A percentile compares a stretch with the other conserved stretches of the same genome.
phyloP scores from a whole-genome alignment of 30 jellyfish, hydroid and myxozoan genomes.

The Morbakka virulenta region DNA sequence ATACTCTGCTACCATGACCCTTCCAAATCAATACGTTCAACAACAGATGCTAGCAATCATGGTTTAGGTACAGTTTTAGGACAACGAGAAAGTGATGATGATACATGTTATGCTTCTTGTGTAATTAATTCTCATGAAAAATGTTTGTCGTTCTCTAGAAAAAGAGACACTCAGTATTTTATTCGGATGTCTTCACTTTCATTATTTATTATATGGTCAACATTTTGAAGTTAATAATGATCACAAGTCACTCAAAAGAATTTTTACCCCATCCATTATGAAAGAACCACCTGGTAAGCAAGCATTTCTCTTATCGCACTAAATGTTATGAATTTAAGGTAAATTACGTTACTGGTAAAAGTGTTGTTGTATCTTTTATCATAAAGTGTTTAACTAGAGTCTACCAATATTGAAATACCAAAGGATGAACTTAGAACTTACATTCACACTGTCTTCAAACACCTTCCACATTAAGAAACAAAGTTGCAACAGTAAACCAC shows the following conservation, averaged over 20 bases:
- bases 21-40: conserved; percentile 7
- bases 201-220: conserved; percentile 40
- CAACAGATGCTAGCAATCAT: conserved; percentile 31
- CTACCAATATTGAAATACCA: conserved; percentile 10
- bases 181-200: conserved; percentile 11
- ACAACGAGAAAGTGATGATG: neutral
- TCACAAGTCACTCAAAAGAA: conserved; percentile 41
- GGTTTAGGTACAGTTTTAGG: too few relatives aligned
- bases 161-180: conserved; percentile 27
- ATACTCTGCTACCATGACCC: conserved; percentile 23
- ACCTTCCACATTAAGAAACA: neutral
- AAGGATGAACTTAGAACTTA: conserved; percentile 1
- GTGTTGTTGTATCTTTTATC: conserved; percentile 26
- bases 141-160: conserved; percentile 33
- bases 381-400: conserved; percentile 19
- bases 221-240: conserved; percentile 32
- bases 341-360: conserved; percentile 22
- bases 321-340: conserved; percentile 27
- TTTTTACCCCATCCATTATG: neutral
- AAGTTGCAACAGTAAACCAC: conserved; percentile 4
- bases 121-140: conserved; percentile 19
- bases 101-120: conserved; percentile 63
- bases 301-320: conserved; percentile 26
- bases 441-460: conserved; percentile 5
- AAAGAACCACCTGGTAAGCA: conserved; percentile 27